Conservation (phyloP, 30 jellyfish, hydroid and myxozoan genomes). For the Aurelia aurita region DNA sequence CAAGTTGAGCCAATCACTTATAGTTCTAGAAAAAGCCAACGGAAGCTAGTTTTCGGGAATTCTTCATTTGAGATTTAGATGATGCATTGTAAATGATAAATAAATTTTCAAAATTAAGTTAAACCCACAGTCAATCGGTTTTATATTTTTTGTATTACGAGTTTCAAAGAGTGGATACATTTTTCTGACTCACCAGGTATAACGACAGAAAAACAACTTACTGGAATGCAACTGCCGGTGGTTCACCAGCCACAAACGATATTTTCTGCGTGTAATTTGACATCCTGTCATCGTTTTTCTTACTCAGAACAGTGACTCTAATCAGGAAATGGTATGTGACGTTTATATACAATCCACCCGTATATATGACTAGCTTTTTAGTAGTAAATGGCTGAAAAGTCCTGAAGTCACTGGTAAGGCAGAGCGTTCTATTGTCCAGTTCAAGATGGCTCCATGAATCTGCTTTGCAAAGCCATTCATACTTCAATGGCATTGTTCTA, state of each 20-base stretch:
- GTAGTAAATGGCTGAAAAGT: neutral
- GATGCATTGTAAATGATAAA: too few species aligned
- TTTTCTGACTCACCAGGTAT: too few species aligned
- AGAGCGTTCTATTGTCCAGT: neutral
- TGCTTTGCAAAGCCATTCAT: constrained; percentile 72
- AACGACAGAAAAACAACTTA: constrained; percentile 20
- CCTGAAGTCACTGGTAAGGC: constrained; percentile 10
- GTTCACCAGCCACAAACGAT: constrained; percentile 35
- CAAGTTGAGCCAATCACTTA: too few species aligned
- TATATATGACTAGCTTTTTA: constrained; percentile 7
- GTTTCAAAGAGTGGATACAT: too few species aligned
- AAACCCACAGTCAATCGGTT: too few species aligned
- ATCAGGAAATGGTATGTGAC: constrained; percentile 30
- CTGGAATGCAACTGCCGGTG: constrained; percentile 70
- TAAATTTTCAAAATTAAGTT: too few species aligned
- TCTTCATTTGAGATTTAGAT: too few species aligned
- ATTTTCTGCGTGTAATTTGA: constrained; percentile 46
- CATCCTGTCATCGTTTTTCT: neutral
- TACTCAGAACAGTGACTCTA: neutral
- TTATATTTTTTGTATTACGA: too few species aligned
- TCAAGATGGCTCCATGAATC: neutral
- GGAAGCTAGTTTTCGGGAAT: too few species aligned
- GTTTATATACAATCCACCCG: constrained; percentile 8
- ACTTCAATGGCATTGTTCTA: constrained; percentile 4
- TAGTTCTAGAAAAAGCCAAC: too few species aligned